Conservation (phyloP, 2,888 invertebrate species). For the Gymnocheta viridis region DNA sequence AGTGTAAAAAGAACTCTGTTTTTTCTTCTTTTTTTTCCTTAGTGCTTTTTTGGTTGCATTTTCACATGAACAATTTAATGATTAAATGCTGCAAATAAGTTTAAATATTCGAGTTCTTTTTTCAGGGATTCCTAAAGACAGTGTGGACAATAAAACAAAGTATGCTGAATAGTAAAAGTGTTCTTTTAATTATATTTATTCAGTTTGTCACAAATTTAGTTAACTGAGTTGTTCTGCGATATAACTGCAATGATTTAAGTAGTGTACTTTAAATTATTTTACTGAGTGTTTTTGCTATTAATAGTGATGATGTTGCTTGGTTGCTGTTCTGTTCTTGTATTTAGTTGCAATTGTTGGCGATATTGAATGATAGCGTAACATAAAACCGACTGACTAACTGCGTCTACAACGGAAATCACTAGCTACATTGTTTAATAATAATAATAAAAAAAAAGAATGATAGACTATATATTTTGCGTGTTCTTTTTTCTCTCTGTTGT, state of each 20-base stretch:
- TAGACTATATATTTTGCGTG: slow-evolving; percentile 14
- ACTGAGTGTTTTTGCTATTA: neutral
- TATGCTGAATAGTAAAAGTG: neutral
- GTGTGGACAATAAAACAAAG: neutral
- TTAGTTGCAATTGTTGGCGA: slow-evolving; percentile 20
- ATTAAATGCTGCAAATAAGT: slow-evolving; percentile 48
- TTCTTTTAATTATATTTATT: slow-evolving; percentile 16
- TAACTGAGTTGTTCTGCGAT: too few species aligned
- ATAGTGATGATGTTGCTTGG: neutral
- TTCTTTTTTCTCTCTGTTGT: slow-evolving; percentile 5
- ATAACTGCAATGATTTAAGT: too few species aligned
- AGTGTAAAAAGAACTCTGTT: neutral
- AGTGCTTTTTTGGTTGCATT: slow-evolving; percentile 5
- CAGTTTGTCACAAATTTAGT: too few species aligned
- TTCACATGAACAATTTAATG: slow-evolving; percentile 60
- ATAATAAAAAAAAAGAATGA: neutral
- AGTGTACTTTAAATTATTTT: neutral
- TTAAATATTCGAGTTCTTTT: neutral
- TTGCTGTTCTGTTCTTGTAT: neutral
- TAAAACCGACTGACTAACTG: slow-evolving; percentile 40
- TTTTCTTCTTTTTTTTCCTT: neutral
- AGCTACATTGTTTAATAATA: slow-evolving; percentile 29
- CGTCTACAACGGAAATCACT: slow-evolving; percentile 67
- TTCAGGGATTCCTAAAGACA: neutral
- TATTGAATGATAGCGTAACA: slow-evolving; percentile 32